A percentile compares a stretch with the other conserved stretches of the same genome.
These are phyloP conservation scores for Cataglyphis cursor DNA, from an alignment of 2,888 invertebrate genomes.

Conservation along the genomic window DNA sequence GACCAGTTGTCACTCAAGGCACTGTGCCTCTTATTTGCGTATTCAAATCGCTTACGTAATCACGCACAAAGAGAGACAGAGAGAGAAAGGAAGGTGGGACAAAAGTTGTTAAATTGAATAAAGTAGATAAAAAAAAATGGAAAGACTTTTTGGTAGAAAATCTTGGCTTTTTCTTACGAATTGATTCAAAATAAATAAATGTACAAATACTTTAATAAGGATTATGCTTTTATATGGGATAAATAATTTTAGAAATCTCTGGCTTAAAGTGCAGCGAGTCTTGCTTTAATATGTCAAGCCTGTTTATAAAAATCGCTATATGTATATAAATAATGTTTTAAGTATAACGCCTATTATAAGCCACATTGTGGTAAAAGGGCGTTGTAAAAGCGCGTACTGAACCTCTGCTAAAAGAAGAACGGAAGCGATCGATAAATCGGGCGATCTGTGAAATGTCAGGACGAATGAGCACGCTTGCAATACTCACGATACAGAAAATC, in stretches of 20 bases:
- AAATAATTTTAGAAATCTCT: constrained; percentile 10
- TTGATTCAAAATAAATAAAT: background rate
- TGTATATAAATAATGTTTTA: constrained; percentile 22
- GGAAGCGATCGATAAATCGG: constrained; percentile 51
- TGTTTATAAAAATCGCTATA: constrained; percentile 12
- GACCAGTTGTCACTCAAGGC: background rate
- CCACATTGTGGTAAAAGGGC: constrained; percentile 18
- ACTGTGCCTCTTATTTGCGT: background rate
- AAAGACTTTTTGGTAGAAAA: background rate
- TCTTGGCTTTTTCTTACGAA: background rate
- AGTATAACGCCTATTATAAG: constrained; percentile 20
- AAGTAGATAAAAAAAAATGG: background rate
- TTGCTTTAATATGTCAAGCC: background rate
- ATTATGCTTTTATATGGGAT: background rate
- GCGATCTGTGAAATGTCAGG: constrained; percentile 49
- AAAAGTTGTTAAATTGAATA: background rate
- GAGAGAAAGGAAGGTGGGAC: background rate
- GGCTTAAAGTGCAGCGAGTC: background rate
- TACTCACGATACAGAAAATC: constrained; percentile 48
- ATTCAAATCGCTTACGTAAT: background rate
- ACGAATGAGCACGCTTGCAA: constrained; percentile 21
- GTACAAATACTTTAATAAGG: background rate
- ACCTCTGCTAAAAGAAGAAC: constrained; percentile 23
- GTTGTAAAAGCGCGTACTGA: background rate
- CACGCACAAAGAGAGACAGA: background rate